phyloP scores from a whole-genome alignment of 2,888 invertebrate genomes.

The Pomacea canaliculata region DNA sequence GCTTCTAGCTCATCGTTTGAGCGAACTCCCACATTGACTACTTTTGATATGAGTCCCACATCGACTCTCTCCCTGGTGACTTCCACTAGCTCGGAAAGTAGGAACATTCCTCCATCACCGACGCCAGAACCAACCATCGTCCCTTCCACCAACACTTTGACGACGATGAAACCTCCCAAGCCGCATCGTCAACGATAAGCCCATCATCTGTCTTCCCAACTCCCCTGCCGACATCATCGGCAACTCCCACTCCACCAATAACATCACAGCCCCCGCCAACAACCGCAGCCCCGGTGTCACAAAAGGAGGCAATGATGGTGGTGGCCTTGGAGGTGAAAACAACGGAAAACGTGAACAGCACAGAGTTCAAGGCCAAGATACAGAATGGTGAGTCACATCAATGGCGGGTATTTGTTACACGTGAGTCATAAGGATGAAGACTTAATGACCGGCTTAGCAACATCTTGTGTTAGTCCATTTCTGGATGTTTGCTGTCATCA shows the following conservation, averaged over 20 bases:
- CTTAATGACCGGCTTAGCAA: no score
- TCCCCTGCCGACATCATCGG: not conserved
- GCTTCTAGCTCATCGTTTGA: no score
- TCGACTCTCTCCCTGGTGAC: not conserved
- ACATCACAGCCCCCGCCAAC: not conserved
- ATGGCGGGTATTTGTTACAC: no score
- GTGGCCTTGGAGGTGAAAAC: conserved; percentile 1
- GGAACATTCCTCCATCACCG: no score
- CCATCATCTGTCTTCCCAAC: not conserved
- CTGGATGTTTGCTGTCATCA: no score
- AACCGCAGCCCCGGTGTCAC: not conserved
- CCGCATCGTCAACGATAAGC: not conserved
- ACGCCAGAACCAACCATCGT: no score
- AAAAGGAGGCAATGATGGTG: conserved; percentile 3
- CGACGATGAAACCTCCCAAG: not conserved
- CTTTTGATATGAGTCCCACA: not conserved
- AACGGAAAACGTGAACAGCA: not conserved
- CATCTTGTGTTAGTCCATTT: no score
- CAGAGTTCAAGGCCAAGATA: conserved; percentile 7
- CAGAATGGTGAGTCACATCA: conserved; percentile 2
- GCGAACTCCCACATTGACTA: no score
- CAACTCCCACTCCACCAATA: not conserved
- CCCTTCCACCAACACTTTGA: no score
- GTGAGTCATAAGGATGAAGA: no score
- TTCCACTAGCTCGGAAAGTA: not conserved